phyloP scores from a whole-genome alignment of 2,888 invertebrate species.

The Noctua comes region DNA sequence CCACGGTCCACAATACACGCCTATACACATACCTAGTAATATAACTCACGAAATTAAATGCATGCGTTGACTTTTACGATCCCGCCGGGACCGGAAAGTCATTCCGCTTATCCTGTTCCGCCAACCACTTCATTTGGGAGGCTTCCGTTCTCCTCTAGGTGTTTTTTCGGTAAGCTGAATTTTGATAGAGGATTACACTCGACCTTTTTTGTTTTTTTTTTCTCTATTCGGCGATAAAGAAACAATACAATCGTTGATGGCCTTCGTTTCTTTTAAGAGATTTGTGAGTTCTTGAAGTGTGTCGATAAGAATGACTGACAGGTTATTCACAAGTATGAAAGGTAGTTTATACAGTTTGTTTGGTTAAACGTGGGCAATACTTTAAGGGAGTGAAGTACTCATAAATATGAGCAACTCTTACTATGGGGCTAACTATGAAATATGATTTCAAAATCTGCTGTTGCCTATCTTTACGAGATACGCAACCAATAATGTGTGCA shows the following conservation, averaged over 20 bases:
- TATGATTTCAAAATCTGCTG: no score
- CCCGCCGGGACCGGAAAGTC: constrained; percentile 81
- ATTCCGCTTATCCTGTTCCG: constrained; percentile 81
- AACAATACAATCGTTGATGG: constrained; percentile 48
- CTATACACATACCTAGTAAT: constrained; percentile 60
- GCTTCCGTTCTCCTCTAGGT: constrained; percentile 71
- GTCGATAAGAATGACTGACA: not conserved
- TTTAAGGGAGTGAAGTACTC: no score
- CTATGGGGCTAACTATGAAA: no score
- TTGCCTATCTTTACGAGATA: no score
- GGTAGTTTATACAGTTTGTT: not conserved
- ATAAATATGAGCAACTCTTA: no score
- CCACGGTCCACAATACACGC: constrained; percentile 47
- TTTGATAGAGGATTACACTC: constrained; percentile 72
- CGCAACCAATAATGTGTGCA: no score
- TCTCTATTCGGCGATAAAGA: constrained; percentile 39
- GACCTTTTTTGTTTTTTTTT: constrained; percentile 56
- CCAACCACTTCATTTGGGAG: constrained; percentile 78
- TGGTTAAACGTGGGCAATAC: no score
- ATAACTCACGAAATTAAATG: constrained; percentile 84
- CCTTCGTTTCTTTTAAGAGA: constrained; percentile 28
- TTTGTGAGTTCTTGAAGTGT: constrained; percentile 10
- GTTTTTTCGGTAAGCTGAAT: constrained; percentile 77
- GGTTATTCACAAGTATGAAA: not conserved
- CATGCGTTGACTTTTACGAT: constrained; percentile 86